phyloP scores from a whole-genome alignment of 2,888 invertebrate species.

The Physocephala rufipes region DNA sequence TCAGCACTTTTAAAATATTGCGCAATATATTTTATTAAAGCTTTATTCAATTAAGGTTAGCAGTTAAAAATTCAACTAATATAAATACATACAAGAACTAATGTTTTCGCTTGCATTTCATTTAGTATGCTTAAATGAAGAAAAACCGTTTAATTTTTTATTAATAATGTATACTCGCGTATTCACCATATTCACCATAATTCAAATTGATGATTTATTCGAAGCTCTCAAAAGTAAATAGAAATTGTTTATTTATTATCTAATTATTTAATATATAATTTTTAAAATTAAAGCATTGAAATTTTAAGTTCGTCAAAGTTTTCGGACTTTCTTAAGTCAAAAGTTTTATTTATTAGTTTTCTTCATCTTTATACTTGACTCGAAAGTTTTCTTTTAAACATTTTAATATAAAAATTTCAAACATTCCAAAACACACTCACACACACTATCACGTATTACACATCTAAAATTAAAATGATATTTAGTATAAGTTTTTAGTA shows the following conservation, averaged over 20 bases:
- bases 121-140: not conserved
- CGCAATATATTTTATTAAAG: constrained; percentile 18
- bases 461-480: not conserved
- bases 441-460: not conserved
- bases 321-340: not conserved
- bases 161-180: no score
- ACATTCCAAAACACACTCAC: no score
- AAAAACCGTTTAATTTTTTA: no score
- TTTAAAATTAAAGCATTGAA: constrained; percentile 17
- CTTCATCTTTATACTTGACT: not conserved
- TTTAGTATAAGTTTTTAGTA: no score
- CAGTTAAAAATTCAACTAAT: not conserved
- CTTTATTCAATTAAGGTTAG: not conserved
- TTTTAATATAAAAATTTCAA: not conserved
- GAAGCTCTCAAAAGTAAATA: no score
- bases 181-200: not conserved
- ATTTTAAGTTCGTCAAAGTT: not conserved
- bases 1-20: not conserved
- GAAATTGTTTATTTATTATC: no score
- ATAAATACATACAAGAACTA: no score
- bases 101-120: no score
- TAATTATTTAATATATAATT: not conserved
- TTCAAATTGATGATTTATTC: no score
- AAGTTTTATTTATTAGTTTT: no score
- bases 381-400: not conserved